Evolutionary conservation across 2,888 invertebrate genomes (phyloP), one percentile per base, ranked within the genome.

Genomic region (Gastrophysa polygoni): DNA sequence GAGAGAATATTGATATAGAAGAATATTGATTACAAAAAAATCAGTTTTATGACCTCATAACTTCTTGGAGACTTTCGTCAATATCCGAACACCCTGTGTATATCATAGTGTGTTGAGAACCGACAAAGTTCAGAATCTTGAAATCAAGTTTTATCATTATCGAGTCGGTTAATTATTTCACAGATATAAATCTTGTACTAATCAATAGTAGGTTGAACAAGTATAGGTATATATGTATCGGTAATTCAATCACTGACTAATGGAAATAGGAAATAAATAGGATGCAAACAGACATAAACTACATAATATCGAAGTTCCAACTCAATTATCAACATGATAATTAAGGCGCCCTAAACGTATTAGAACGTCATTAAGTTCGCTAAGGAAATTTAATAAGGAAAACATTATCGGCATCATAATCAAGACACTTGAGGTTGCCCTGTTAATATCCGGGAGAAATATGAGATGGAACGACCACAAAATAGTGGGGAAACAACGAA

Each of bases 381-480:
- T 71, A 73, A 74, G 71, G 75, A 73, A 75, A 75, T 74, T 75
- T 77, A 76, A 76, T 77, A 76, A 76, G 74, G 74, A 74, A 74
- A 75, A 74, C 75, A 74, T 73, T 73, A 75, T 74, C 72, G 64
- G 59, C 68, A 54, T 66, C 67, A 73, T 74, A 74, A 75, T 74
- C 73, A 70, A 69, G 67, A 67, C 65, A 68, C 62, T 69, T 61
- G 49, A 66, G 61, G 69, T 65, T 68, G 63, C 60, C 63, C 62
- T 65, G 66, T 70, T 69, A 63, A 63, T 64, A 66, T 52, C 50
- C 32, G 47, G 16, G 21, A 10, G 54, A 54, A 24, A 43, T 38
- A 14, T 38, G 14, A 38, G 38, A 61, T 49, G 54, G 46, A 56
- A 50, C 24, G 34, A 10, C 50, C n/a, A 43, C 34, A 21, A 29